phyloP scores from a whole-genome alignment of 30 jellyfish, hydroid and myxozoan genomes.

The Aurelia sp. region DNA sequence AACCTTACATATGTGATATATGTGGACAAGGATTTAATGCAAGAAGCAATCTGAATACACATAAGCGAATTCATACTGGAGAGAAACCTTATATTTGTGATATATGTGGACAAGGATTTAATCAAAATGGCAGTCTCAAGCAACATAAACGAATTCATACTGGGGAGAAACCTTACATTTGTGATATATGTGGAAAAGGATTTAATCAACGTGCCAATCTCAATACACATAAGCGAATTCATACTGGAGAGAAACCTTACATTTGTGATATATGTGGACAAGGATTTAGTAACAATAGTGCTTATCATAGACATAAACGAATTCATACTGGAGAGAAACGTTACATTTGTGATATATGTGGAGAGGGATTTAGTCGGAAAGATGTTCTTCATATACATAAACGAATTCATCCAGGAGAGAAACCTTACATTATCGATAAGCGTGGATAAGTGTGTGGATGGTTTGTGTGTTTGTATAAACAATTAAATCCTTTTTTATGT shows the following conservation, averaged over 20 bases:
- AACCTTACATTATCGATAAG: slow-evolving; percentile 17
- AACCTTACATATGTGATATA: slow-evolving; percentile 16
- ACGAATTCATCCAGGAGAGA: neutral
- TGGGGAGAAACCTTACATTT: neutral
- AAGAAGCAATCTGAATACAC: neutral
- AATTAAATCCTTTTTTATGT: too few relatives aligned
- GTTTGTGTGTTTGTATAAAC: too few relatives aligned
- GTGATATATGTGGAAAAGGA: neutral
- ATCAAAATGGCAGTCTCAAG: neutral
- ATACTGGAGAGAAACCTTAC: slow-evolving; percentile 26
- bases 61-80: slow-evolving; percentile 28
- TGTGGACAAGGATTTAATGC: neutral
- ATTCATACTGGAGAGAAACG: slow-evolving; percentile 51
- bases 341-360: slow-evolving; percentile 24
- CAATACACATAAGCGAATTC: neutral
- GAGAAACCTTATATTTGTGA: slow-evolving; percentile 24
- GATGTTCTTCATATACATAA: neutral
- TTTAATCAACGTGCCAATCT: neutral
- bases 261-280: slow-evolving; percentile 11
- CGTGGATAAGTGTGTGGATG: too few relatives aligned
- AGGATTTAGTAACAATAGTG: neutral
- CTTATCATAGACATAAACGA: neutral
- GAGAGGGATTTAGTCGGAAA: neutral
- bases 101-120: slow-evolving; percentile 1
- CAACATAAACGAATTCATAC: neutral